Evolutionary conservation across 2,888 invertebrate genomes (phyloP), one percentile per base, ranked within the genome.

Genomic region (Drosophila percnosoma): DNA sequence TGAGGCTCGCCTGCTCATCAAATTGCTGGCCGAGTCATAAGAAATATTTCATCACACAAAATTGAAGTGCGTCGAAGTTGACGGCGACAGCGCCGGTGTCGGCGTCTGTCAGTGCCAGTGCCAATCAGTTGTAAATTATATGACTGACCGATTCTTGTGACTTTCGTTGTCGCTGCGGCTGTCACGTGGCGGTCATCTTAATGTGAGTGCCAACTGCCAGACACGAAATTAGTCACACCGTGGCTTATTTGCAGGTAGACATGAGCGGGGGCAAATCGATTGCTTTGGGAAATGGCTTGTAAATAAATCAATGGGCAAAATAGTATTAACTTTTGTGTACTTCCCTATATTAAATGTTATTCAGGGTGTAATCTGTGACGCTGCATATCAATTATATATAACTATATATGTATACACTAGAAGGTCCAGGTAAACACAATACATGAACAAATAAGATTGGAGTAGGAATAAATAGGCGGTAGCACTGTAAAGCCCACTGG

Each of bases 31-130:
- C 69, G 51, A 79, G 73, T 87, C 89, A 87, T 87, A 89, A 89
- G 87, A 88, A 83, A 88, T 91, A 86, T 90, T 90, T 91, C 90
- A 89, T 80, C 68, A 71, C 74, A 79, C 75, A 69, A 82, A 73
- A 83, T 82, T 75, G 71, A 84, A 84, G 75, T 82, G 78, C 78
- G 75, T 84, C 84, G 69, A 73, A 74, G 75, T 58, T 62, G 64
- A 72, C 77, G 51, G 15, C 34, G 54, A 58, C 59, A 51, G 71
- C 64, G 69, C 71, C 70, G 62, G 55, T 68, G 73, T 69, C 71
- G 68, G 63, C 68, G 86, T 75, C 77, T 86, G 88, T 86, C 82
- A 91, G 79, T 90, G 84, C 77, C 82, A 91, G 80, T 90, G 84
- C 77, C 87, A 90, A 89, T 90, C 86, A 82, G 75, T 71, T 77